Evolutionary conservation across 2,113 vertebrate species (phyloP).

Genomic region (human (Homo sapiens)): DNA sequence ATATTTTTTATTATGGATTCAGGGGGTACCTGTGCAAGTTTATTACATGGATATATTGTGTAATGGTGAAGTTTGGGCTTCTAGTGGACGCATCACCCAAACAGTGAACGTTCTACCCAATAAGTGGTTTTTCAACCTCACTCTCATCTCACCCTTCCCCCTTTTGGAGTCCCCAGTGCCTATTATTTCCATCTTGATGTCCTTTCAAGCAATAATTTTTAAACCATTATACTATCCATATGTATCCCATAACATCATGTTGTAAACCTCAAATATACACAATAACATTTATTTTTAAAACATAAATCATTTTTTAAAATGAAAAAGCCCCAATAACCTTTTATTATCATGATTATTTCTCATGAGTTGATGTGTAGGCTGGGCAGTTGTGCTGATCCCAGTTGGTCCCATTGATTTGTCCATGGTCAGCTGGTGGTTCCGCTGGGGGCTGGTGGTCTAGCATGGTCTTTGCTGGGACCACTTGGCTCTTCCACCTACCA

Average conservation of each 20-base stretch:
- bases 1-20: no score
- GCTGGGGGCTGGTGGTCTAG: not conserved
- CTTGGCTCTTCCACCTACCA: accelerated
- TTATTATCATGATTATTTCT: not conserved
- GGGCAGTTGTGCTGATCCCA: not conserved
- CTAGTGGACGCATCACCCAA: no score
- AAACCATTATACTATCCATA: not conserved
- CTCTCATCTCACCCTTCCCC: no score
- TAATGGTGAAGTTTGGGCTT: no score
- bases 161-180: no score
- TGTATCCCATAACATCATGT: not conserved
- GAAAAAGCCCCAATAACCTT: not conserved
- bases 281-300: not conserved
- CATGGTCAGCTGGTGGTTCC: not conserved
- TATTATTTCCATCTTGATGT: no score
- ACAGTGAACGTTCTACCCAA: no score
- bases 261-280: not conserved
- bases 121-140: no score
- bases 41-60: no score
- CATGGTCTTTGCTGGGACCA: no score
- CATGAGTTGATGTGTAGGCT: not conserved
- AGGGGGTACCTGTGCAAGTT: no score
- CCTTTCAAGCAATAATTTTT: not conserved
- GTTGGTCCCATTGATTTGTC: not conserved
- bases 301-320: not conserved